Conservation (phyloP, 1,140 invertebrate genomes). For the Solenopsis invicta region DNA sequence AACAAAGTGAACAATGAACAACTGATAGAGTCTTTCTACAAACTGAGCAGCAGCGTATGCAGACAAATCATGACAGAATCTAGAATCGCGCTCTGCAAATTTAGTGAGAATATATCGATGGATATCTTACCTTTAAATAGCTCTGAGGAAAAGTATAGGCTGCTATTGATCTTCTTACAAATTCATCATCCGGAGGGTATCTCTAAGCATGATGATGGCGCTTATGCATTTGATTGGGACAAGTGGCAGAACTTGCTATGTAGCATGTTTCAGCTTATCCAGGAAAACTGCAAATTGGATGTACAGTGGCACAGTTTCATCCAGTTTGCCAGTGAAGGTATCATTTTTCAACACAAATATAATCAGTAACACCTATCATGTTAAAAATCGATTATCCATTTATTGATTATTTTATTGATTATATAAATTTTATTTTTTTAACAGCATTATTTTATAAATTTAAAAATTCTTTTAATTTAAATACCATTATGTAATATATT, state of each 20-base stretch:
- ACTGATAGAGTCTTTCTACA: slow-evolving; percentile 70
- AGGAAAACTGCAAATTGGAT: slow-evolving; percentile 73
- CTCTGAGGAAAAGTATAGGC: slow-evolving; percentile 78
- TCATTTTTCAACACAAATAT: slow-evolving; percentile 5
- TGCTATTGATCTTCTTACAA: slow-evolving; percentile 78
- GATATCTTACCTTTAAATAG: slow-evolving; percentile 71
- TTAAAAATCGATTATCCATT: too few relatives aligned
- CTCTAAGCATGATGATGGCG: slow-evolving; percentile 57
- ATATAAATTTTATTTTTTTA: background rate
- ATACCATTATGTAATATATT: background rate
- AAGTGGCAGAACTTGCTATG: slow-evolving; percentile 79
- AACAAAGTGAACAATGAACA: slow-evolving; percentile 55
- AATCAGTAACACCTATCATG: too few relatives aligned
- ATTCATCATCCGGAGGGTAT: slow-evolving; percentile 81
- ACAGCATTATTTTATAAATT: background rate
- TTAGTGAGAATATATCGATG: slow-evolving; percentile 78
- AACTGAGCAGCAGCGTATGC: slow-evolving; percentile 75
- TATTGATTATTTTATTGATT: background rate
- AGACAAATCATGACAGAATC: slow-evolving; percentile 78
- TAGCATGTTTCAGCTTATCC: slow-evolving; percentile 75
- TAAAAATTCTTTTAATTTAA: background rate
- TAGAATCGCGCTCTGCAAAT: slow-evolving; percentile 77
- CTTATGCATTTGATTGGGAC: slow-evolving; percentile 73
- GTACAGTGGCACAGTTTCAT: slow-evolving; percentile 70
- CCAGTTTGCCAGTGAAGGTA: slow-evolving; percentile 79